Percentiles rank a stretch among this genome's conserved stretches.
phyloP scores from a whole-genome alignment of 1,140 invertebrate species.

The Drosophila sproati region DNA sequence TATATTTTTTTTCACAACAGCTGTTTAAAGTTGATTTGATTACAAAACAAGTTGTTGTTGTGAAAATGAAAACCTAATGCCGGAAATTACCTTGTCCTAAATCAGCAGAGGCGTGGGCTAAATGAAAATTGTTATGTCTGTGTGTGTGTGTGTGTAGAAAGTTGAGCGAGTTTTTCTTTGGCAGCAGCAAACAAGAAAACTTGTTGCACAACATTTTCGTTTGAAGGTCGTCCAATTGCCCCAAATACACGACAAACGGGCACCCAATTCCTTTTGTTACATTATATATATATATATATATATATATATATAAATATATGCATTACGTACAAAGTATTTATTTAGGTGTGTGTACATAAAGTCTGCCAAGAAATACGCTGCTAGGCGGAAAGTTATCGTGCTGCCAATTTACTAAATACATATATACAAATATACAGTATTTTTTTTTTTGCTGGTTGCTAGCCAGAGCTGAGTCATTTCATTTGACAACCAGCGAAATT shows the following conservation, averaged over 20 bases:
- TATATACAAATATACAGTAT: not conserved
- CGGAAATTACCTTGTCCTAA: slow-evolving; percentile 80
- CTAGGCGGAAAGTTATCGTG: slow-evolving; percentile 28
- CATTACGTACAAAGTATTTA: slow-evolving; percentile 12
- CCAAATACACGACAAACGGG: slow-evolving; percentile 32
- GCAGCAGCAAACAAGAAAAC: slow-evolving; percentile 47
- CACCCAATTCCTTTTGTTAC: slow-evolving; percentile 37
- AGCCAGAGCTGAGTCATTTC: slow-evolving; percentile 27
- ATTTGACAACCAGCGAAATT: slow-evolving; percentile 25
- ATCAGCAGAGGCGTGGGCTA: slow-evolving; percentile 36
- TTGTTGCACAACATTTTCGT: slow-evolving; percentile 72
- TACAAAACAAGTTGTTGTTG: slow-evolving; percentile 27
- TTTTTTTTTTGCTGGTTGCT: not conserved
- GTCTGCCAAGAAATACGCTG: slow-evolving; percentile 19
- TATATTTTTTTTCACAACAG: slow-evolving; percentile 32
- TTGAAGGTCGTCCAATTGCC: slow-evolving; percentile 62
- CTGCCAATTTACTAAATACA: slow-evolving; percentile 14
- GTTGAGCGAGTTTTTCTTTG: slow-evolving; percentile 34
- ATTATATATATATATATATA: not conserved
- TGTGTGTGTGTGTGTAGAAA: slow-evolving; percentile 18
- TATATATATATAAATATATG: not conserved
- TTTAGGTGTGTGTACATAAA: not conserved
- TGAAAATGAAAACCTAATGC: slow-evolving; percentile 50
- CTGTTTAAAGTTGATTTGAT: slow-evolving; percentile 38
- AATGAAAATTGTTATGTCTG: slow-evolving; percentile 26